These are phyloP conservation scores for Poecilia picta DNA, from an alignment of 2,797 vertebrate genomes.

Conservation along the genomic window DNA sequence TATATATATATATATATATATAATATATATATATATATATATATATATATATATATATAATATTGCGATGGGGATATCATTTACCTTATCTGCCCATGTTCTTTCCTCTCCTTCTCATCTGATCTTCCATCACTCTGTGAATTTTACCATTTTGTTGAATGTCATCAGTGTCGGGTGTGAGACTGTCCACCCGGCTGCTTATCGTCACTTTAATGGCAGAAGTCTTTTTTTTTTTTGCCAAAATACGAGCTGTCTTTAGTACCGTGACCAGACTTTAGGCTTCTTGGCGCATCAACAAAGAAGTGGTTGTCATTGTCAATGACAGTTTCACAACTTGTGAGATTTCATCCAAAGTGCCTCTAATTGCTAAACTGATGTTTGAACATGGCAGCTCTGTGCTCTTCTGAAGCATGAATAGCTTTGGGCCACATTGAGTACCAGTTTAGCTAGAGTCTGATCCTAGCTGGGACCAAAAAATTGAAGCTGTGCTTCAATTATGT, in stretches of 20 bases:
- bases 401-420: constrained; percentile 63
- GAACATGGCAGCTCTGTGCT: constrained; percentile 27
- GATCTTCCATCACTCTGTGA: too few relatives aligned
- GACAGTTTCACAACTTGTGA: neutral
- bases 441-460: constrained; percentile 64
- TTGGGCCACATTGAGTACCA: constrained; percentile 63
- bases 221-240: too few relatives aligned
- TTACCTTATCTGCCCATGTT: too few relatives aligned
- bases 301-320: neutral
- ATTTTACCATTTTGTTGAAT: too few relatives aligned
- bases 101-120: too few relatives aligned
- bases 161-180: too few relatives aligned
- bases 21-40: too few relatives aligned
- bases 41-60: too few relatives aligned
- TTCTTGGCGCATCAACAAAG: neutral
- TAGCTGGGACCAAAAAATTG: constrained; percentile 61
- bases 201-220: too few relatives aligned
- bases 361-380: neutral
- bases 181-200: too few relatives aligned
- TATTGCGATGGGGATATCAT: too few relatives aligned
- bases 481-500: neutral
- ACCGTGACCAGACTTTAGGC: neutral
- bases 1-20: too few relatives aligned
- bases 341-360: neutral
- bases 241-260: neutral